Conservation (phyloP, 2,113 vertebrate genomes). For the Sebastes schlegelii region DNA sequence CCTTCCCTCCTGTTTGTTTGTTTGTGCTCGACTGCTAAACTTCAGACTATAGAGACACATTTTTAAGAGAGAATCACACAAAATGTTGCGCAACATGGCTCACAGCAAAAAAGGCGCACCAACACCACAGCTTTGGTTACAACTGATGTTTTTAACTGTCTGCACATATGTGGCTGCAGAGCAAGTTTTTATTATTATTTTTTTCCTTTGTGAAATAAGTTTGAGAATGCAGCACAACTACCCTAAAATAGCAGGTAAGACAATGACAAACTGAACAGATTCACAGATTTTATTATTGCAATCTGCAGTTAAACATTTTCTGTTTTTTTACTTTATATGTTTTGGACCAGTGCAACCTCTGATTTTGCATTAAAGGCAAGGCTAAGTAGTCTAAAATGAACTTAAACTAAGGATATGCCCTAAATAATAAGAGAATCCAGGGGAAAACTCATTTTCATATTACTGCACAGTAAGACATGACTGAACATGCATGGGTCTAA, state of each 20-base stretch:
- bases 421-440: not conserved
- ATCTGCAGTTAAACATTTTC: not conserved
- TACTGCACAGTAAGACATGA: not conserved
- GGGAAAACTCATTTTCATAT: not conserved
- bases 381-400: not conserved
- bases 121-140: constrained; percentile 30
- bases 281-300: not conserved
- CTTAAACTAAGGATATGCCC: not conserved
- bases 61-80: constrained; percentile 32
- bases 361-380: not conserved
- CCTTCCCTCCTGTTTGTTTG: constrained; percentile 63
- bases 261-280: not conserved
- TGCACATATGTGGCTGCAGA: constrained; percentile 16
- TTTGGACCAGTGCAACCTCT: not conserved
- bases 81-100: constrained; percentile 55
- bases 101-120: constrained; percentile 9
- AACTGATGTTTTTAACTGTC: not conserved
- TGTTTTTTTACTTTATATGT: not conserved
- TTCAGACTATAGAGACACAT: constrained; percentile 47
- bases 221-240: not conserved
- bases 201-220: constrained; percentile 37
- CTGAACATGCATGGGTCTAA: not conserved
- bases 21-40: constrained; percentile 64
- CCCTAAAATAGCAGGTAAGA: not conserved
- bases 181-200: not conserved